Conservation (phyloP, 1,140 invertebrate genomes). For the Ditylenchus dipsaci region DNA sequence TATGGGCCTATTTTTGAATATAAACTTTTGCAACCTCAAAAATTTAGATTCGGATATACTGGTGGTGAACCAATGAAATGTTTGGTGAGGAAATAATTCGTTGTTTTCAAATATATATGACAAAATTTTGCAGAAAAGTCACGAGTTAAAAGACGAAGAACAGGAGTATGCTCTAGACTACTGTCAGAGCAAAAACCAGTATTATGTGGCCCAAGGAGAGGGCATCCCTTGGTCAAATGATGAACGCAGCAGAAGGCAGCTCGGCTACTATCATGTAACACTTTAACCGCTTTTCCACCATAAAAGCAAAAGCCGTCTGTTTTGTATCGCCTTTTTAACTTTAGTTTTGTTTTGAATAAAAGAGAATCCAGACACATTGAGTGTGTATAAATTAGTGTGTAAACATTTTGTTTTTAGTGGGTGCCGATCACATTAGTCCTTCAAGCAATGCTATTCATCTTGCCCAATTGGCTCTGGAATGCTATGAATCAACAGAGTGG, state of each 20-base stretch:
- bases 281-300: no score
- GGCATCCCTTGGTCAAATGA: background rate
- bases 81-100: background rate
- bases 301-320: no score
- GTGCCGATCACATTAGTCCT: background rate
- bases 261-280: constrained; percentile 2
- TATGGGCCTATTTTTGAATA: no score
- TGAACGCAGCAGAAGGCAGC: background rate
- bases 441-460: constrained; percentile 1
- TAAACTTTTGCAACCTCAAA: no score
- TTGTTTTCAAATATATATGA: background rate
- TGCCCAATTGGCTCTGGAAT: background rate
- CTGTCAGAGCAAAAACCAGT: constrained; percentile 1
- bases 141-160: background rate
- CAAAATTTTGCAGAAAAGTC: background rate
- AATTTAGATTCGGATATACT: background rate
- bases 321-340: no score
- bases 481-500: background rate
- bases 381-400: background rate
- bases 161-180: background rate
- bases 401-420: background rate
- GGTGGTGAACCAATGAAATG: constrained; percentile 1
- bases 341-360: no score
- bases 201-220: background rate
- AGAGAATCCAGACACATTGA: no score